Base-by-base conservation (phyloP, 64 coral and sea anemone species). In the Anthopleura sola region DNA sequence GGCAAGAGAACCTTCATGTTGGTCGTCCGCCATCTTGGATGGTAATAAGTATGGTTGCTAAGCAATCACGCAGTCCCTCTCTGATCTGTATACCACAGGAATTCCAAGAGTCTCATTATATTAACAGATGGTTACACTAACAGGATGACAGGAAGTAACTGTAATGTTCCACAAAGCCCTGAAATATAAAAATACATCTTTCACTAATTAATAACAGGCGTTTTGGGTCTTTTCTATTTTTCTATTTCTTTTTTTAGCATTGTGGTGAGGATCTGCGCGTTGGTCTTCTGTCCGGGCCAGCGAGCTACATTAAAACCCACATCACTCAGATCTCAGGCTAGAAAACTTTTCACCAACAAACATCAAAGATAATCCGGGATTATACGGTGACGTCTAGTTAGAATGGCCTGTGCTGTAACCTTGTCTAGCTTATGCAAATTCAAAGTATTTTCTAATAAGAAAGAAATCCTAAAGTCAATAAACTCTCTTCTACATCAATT, bases 1-100 rank as follows among this genome's bases (percentile, higher is more conserved):
- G 31, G 33, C 29, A 57, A 56, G 13, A 85, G 17, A 68, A 85
- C 2, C n/a, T 57, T 31, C 16, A 5, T 36, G 33, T 19, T 8
- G 34, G 9, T 44, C 38, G 80, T 84, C 88, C 80, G 88, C 88
- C 88, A 90, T 90, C 16, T 90, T 90, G 58, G 47, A 88, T 82
- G 66, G 1, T 64, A 14, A 29, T 1, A 36, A 54, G 18, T 21
- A 20, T 19, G 80, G 86, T 39, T 78, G 74, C 86, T 78, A 34
- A 87, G 20, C 5, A 84, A 78, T 84, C 8, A 6, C 49, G 23
- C 36, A 75, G 78, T 74, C 37, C 60, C 79, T 78, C 78, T 53
- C 60, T 36, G 37, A 37, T 34, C 20, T 24, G 1, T 62, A 37
- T 14, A 58, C 49, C 34, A 55, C 58, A 18, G 58, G 53, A 57